A percentile compares a stretch with the other conserved stretches of the same genome.
Conservation (phyloP, 1,140 invertebrate genomes). For the Sminthurinus signatus region DNA sequence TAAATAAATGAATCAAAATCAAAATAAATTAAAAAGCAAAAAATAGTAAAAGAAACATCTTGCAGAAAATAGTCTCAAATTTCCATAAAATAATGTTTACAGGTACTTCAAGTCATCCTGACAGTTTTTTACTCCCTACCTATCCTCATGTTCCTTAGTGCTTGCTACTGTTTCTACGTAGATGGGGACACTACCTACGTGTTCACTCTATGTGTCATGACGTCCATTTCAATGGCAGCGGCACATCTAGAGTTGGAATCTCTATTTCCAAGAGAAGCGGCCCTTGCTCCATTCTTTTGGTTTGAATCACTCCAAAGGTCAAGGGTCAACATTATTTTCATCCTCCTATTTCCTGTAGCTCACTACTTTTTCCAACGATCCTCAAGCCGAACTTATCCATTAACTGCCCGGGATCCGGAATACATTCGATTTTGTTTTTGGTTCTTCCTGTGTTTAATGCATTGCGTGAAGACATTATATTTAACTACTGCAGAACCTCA, state of each 20-base stretch:
- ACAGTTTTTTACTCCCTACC: slow-evolving; percentile 9
- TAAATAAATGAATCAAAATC: too few relatives aligned
- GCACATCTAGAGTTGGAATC: slow-evolving; percentile 1
- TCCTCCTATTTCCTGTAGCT: neutral
- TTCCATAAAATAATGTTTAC: neutral
- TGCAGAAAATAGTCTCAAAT: neutral
- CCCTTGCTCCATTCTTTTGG: neutral
- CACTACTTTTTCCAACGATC: slow-evolving; percentile 4
- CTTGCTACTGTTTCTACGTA: slow-evolving; percentile 1
- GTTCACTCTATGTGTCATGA: neutral
- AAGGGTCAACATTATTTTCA: neutral
- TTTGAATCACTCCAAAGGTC: neutral
- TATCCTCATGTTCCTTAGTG: neutral
- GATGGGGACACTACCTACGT: slow-evolving; percentile 1
- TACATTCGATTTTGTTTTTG: neutral
- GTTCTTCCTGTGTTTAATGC: neutral
- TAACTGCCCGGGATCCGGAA: neutral
- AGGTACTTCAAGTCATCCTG: neutral
- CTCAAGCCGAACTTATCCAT: neutral
- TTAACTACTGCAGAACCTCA: too few relatives aligned
- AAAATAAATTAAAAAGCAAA: too few relatives aligned
- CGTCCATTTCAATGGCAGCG: neutral
- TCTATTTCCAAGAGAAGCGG: neutral
- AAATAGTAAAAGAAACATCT: too few relatives aligned
- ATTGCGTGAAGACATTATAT: neutral